Base-by-base conservation (phyloP, 2,888 invertebrate species). In the Drosophila fungiperda region DNA sequence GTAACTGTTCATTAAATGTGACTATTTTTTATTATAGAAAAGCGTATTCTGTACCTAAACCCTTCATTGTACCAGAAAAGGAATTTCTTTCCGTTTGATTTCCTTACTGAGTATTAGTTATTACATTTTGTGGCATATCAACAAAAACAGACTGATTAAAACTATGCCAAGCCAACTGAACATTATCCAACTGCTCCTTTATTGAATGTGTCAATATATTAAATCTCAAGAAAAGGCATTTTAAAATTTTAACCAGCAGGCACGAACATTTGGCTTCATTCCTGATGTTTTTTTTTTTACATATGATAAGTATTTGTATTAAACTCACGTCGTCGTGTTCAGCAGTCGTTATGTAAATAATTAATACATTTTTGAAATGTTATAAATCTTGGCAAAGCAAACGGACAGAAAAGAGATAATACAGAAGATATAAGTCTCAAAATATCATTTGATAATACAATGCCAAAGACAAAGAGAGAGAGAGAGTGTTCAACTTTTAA, bases 321-420 rank as follows among this genome's bases (percentile, higher is more conserved):
- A 73, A 86, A 53, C 72, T 61, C 84, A 84, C 84, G 84, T 88
- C 76, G 65, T 55, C 42, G 53, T 73, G 89, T 88, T 70, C 42
- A n/a, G 20, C 36, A 6, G 20, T 42, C n/a, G 7, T 38, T 65
- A 38, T 60, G 35, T 26, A 45, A 42, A 48, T 33, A 36, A 60
- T 52, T 38, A 29, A 38, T 29, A 23, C 42, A 53, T 48, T 42
- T 7, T 49, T 74, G 32, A 36, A 57, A 29, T 42, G 35, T 26
- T 33, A 29, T 38, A 38, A 45, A 9, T 26, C 38, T 49, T 42
- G 33, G 45, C 60, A 49, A 15, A 61, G 17, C 29, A 12, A 53
- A 33, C 61, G 20, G 57, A 42, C 53, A 63, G 23, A 33, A 20
- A 33, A n/a, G 7, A 52, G 45, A 45, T 29, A 53, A 48, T 29